These are phyloP conservation scores for Zophobas morio DNA, from an alignment of 1,140 invertebrate genomes.

Conservation along the genomic window DNA sequence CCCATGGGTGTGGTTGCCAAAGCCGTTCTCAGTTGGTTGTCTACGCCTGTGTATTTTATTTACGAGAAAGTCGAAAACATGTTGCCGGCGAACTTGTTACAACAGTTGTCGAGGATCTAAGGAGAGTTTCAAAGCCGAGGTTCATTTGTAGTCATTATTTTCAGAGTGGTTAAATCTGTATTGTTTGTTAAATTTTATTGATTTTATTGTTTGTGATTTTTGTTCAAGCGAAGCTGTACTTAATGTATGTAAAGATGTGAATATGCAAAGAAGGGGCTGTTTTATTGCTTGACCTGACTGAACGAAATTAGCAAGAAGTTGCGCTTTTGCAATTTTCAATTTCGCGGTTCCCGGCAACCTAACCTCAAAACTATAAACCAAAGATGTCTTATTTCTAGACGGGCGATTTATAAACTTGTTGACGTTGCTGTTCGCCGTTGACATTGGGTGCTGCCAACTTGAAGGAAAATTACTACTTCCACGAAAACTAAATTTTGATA, in stretches of 20 bases:
- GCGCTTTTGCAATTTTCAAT: too few relatives aligned
- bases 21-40: conserved; percentile 85
- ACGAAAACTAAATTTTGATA: too few relatives aligned
- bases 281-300: too few relatives aligned
- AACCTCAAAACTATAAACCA: too few relatives aligned
- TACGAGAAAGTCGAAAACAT: conserved; percentile 88
- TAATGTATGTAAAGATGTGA: conserved; percentile 6
- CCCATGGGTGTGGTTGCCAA: conserved; percentile 90
- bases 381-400: too few relatives aligned
- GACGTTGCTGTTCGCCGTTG: too few relatives aligned
- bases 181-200: conserved; percentile 1
- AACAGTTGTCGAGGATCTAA: conserved; percentile 88
- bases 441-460: too few relatives aligned
- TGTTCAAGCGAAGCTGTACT: neutral
- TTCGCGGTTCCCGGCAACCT: too few relatives aligned
- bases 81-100: conserved; percentile 85
- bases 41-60: conserved; percentile 86
- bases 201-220: conserved; percentile 4
- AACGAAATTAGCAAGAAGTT: too few relatives aligned
- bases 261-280: conserved; percentile 2
- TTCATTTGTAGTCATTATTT: neutral
- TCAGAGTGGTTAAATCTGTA: conserved; percentile 10
- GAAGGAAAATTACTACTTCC: too few relatives aligned
- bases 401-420: too few relatives aligned
- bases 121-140: neutral